Evolutionary conservation across 2,888 invertebrate species (phyloP).

Genomic region (Litoditis marina): DNA sequence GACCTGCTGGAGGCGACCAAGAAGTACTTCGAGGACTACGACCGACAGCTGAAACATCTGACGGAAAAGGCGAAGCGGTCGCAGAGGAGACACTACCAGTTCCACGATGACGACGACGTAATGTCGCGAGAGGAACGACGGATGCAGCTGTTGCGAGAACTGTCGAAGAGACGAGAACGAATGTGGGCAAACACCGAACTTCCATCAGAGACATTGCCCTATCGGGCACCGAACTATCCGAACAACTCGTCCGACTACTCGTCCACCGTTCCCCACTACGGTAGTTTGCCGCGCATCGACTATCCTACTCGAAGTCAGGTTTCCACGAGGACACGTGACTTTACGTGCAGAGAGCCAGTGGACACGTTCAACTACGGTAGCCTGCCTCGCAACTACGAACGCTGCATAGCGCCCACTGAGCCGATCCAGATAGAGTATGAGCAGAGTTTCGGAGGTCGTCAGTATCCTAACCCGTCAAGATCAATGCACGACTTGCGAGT

Average conservation of each 20-base stretch:
- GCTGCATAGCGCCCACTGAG: slow-evolving; percentile 31
- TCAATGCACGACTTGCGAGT: slow-evolving; percentile 24
- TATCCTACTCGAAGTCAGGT: slow-evolving; percentile 25
- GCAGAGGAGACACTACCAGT: slow-evolving; percentile 32
- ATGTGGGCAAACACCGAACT: slow-evolving; percentile 63
- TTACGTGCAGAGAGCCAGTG: slow-evolving; percentile 34
- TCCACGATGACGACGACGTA: slow-evolving; percentile 65
- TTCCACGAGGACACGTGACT: slow-evolving; percentile 34
- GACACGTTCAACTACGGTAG: slow-evolving; percentile 51
- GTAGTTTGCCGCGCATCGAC: slow-evolving; percentile 56
- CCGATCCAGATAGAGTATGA: slow-evolving; percentile 46
- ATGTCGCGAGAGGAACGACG: slow-evolving; percentile 68
- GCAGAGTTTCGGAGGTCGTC: slow-evolving; percentile 43
- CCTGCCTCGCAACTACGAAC: slow-evolving; percentile 57
- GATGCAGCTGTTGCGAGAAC: slow-evolving; percentile 68
- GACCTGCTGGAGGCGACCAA: slow-evolving; percentile 52
- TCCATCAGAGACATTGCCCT: slow-evolving; percentile 20
- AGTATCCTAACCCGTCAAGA: slow-evolving; percentile 18
- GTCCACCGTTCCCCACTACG: slow-evolving; percentile 53
- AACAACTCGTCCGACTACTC: slow-evolving; percentile 43
- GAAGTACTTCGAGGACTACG: slow-evolving; percentile 56
- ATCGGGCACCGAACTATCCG: slow-evolving; percentile 13
- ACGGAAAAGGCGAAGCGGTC: slow-evolving; percentile 22
- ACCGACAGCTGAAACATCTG: slow-evolving; percentile 48
- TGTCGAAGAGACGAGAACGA: slow-evolving; percentile 69